Percentiles rank a stretch among this genome's conserved stretches.
phyloP scores from a whole-genome alignment of 2,888 invertebrate species.

The Euplexia lucipara region DNA sequence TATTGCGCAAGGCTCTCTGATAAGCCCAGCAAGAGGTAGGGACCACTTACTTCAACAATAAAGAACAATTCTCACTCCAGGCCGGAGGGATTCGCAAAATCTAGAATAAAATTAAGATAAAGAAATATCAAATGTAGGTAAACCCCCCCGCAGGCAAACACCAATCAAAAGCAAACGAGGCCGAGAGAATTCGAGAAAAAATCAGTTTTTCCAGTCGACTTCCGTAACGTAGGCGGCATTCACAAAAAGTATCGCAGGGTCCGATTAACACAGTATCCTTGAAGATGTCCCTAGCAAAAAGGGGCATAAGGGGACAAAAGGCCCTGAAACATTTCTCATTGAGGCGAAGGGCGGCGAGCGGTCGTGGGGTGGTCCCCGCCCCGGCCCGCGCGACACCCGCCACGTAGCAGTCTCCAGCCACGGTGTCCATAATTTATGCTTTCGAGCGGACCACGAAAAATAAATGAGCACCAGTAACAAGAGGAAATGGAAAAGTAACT shows the following conservation, averaged over 20 bases:
- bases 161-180: constrained; percentile 73
- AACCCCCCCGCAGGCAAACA: constrained; percentile 62
- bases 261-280: constrained; percentile 90
- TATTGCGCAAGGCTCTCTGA: constrained; percentile 25
- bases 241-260: constrained; percentile 83
- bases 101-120: constrained; percentile 50
- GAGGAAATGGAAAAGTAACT: constrained; percentile 81
- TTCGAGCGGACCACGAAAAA: constrained; percentile 87
- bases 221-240: constrained; percentile 74
- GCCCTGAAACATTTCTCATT: constrained; percentile 88
- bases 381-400: constrained; percentile 64
- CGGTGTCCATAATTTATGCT: constrained; percentile 90
- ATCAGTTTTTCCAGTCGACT: constrained; percentile 77
- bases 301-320: constrained; percentile 86
- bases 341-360: constrained; percentile 73
- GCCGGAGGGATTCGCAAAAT: constrained; percentile 26
- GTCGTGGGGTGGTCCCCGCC: constrained; percentile 62
- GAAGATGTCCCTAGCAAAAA: constrained; percentile 88
- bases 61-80: constrained; percentile 36
- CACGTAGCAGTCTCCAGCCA: constrained; percentile 80
- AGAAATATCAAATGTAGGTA: constrained; percentile 49
- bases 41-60: constrained; percentile 27
- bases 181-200: constrained; percentile 58
- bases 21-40: constrained; percentile 23
- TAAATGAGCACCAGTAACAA: constrained; percentile 84